Base-by-base conservation (phyloP, 1,140 invertebrate genomes). In the Trichogramma pretiosum region DNA sequence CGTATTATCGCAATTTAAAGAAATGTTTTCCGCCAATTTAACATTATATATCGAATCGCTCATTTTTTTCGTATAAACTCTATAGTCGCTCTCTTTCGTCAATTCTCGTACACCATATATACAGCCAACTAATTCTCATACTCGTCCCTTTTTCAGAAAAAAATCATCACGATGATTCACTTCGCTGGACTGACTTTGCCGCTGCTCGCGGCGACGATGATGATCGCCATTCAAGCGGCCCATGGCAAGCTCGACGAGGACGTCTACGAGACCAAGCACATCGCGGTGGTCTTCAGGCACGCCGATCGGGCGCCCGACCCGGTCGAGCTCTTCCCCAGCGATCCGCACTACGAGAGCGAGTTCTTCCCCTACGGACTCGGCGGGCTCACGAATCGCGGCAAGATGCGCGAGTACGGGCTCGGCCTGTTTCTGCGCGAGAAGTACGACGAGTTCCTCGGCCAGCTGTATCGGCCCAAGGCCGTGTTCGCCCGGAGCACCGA, bases 251-350 rank as follows among this genome's bases (percentile, higher is more conserved):
- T n/a, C n/a, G n/a, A n/a, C n/a, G n/a, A n/a, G n/a, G n/a, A n/a
- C n/a, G n/a, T n/a, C n/a, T n/a, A n/a, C n/a, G n/a, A n/a, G n/a
- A n/a, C n/a, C n/a, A n/a, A n/a, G 8, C 50, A 84, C n/a, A n/a
- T n/a, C n/a, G n/a, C n/a, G n/a, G n/a, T n/a, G 83, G 51, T 86
- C 21, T 84, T 82, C 60, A 73, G 87, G 37, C 87, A 90, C 68
- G 87, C 86, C 3, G 82, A 89, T 57, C 75, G 87, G 24, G 81
- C 83, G 14, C 85, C 85, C 1, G 56, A 72, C 18, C 63, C 65
- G 36, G 49, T 63, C 50, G 73, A 69, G 33, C 61, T 73, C 38
- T 87, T 80, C 62, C 82, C 85, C 0, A 77, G 70, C 5, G 81
- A 86, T 57, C 74, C 77, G 0, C 73, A 82, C 50, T 64, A 73